Evolutionary conservation across 1,140 invertebrate genomes (phyloP).

Genomic region (Scaptomyza graminum): DNA sequence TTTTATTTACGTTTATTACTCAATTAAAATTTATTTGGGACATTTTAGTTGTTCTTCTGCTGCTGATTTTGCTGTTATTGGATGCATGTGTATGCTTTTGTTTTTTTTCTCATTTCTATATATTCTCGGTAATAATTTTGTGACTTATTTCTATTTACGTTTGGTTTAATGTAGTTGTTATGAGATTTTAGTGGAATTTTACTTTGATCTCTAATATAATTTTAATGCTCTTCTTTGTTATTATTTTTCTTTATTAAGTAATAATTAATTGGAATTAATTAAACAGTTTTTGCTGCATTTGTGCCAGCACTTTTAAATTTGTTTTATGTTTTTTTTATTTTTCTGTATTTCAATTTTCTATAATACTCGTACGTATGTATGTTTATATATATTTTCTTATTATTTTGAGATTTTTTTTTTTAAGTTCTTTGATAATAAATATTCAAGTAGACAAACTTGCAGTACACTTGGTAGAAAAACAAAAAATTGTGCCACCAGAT

Average conservation of each 20-base stretch:
- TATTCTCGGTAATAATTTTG: constrained; percentile 23
- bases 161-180: constrained; percentile 62
- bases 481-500: constrained; percentile 80
- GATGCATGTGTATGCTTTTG: constrained; percentile 55
- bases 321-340: constrained; percentile 32
- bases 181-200: constrained; percentile 74
- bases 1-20: constrained; percentile 78
- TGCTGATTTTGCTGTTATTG: constrained; percentile 18
- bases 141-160: constrained; percentile 46
- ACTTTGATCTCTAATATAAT: constrained; percentile 76
- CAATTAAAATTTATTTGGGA: constrained; percentile 82
- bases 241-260: constrained; percentile 43
- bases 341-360: constrained; percentile 38
- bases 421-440: constrained; percentile 55
- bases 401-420: constrained; percentile 26
- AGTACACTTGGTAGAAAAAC: constrained; percentile 80
- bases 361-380: constrained; percentile 53
- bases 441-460: constrained; percentile 73
- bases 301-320: constrained; percentile 42
- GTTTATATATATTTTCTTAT: constrained; percentile 50
- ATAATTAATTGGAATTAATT: constrained; percentile 76
- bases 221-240: constrained; percentile 64
- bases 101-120: constrained; percentile 4
- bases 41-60: constrained; percentile 48
- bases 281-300: constrained; percentile 62